Evolutionary conservation across 1,140 invertebrate genomes (phyloP), one percentile per base, ranked within the genome.

Genomic region (Periplaneta americana): DNA sequence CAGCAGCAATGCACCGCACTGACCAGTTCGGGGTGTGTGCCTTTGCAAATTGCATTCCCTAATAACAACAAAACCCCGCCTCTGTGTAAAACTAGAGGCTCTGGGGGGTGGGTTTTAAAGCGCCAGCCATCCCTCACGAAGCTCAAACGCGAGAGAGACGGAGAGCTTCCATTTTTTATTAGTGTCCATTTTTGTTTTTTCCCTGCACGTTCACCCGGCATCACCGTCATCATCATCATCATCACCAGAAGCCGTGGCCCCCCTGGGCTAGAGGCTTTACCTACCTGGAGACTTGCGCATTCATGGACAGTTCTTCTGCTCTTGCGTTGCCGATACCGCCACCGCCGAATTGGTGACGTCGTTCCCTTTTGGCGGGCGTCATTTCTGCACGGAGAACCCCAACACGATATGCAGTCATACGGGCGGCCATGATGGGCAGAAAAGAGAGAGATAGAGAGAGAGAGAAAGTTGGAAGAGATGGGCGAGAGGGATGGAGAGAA

Each of bases 261-360:
- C n/a, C 48, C 48, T 66, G 48, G 48, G 48, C n/a, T 66, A 66
- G 22, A 28, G 48, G 48, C 48, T 66, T 66, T 66, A 28, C 48
- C 48, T 66, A 66, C 48, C 48, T 66, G 48, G 35, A 78, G 76
- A 78, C 76, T 78, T 78, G 76, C 76, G 76, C 76, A 78, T 37
- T 78, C 76, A 78, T 35, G 76, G 76, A 36, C 33, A 28, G 34
- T 34, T 36, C 76, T 78, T 78, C 76, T 36, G 76, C 76, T 66
- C 48, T 66, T 66, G 48, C 48, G 48, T 66, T 66, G 75, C 34
- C 75, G 13, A 22, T 35, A 35, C 18, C 28, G 15, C 34, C 34
- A 36, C 76, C n/a, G 76, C 35, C 76, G 32, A 34, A 33, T 34
- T 33, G 75, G 15, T 34, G 75, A 34, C 75, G 32, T 17, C 9